Evolutionary conservation across 2,797 vertebrate species (phyloP).

Genomic region (Sphaeramia orbicularis): DNA sequence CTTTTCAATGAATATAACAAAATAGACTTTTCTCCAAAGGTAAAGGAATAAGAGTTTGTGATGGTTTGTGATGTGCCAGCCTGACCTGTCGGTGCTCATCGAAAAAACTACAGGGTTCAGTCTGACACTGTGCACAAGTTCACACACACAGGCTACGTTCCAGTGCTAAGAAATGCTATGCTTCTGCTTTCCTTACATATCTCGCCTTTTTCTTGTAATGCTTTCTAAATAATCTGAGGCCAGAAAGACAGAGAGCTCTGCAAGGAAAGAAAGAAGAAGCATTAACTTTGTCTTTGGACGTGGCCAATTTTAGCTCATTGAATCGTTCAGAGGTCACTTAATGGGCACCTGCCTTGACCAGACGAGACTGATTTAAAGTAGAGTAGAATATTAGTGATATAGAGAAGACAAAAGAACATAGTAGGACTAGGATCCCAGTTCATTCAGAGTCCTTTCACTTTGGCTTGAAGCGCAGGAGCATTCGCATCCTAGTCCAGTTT

Average conservation of each 20-base stretch:
- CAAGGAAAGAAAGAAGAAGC: conserved; percentile 44
- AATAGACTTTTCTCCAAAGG: conserved; percentile 82
- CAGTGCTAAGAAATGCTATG: conserved; percentile 49
- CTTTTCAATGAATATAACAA: conserved; percentile 84
- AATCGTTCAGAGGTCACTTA: conserved; percentile 81
- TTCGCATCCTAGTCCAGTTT: conserved; percentile 42
- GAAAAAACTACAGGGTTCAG: conserved; percentile 58
- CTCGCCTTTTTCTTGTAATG: neutral
- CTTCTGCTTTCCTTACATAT: conserved; percentile 34
- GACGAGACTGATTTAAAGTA: conserved; percentile 53
- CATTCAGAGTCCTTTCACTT: conserved; percentile 70
- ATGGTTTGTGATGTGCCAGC: conserved; percentile 64
- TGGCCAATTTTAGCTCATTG: conserved; percentile 73
- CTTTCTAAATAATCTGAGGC: conserved; percentile 17
- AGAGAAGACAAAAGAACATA: conserved; percentile 50
- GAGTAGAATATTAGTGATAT: conserved; percentile 38
- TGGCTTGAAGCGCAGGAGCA: conserved; percentile 74
- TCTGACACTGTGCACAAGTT: conserved; percentile 71
- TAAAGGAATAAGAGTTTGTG: conserved; percentile 74
- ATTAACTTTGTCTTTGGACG: conserved; percentile 59
- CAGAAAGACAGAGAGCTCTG: conserved; percentile 20
- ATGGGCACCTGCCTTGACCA: conserved; percentile 61
- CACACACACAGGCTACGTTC: conserved; percentile 57
- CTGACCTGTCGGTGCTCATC: conserved; percentile 64
- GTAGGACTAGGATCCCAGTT: conserved; percentile 62